These are phyloP conservation scores for Eunapius fragilis DNA, from an alignment of 37 sponge, comb jelly and placozoan species.

Conservation along the genomic window DNA sequence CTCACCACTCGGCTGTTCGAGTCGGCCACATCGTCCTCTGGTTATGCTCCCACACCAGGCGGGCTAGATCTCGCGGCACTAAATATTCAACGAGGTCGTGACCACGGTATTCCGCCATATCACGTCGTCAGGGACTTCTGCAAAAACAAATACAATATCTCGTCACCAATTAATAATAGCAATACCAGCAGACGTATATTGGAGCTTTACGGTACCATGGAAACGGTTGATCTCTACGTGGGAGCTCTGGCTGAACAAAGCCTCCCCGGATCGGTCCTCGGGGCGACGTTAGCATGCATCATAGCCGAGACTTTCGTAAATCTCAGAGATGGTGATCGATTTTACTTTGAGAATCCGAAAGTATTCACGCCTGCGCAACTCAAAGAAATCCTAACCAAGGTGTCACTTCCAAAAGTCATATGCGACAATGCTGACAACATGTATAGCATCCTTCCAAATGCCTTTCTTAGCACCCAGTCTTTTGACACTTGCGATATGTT, in stretches of 20 bases:
- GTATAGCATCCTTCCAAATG: constrained; percentile 56
- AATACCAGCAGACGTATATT: constrained; percentile 35
- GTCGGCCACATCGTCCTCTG: background rate
- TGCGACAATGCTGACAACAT: constrained; percentile 86
- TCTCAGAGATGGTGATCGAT: constrained; percentile 86
- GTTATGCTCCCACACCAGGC: background rate
- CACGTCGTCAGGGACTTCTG: constrained; percentile 66
- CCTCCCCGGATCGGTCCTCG: constrained; percentile 59
- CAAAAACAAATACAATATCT: background rate
- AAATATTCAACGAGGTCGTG: constrained; percentile 89
- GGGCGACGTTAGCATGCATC: constrained; percentile 93
- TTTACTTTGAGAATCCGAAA: constrained; percentile 71
- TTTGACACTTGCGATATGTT: background rate
- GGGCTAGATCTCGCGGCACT: constrained; percentile 75
- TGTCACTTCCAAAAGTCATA: constrained; percentile 67
- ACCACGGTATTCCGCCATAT: constrained; percentile 88
- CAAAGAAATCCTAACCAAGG: constrained; percentile 18
- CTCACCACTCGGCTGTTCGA: constrained; percentile 78
- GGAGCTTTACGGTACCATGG: constrained; percentile 55
- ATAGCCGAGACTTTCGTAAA: constrained; percentile 73
- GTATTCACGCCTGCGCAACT: constrained; percentile 75
- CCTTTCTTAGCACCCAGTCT: constrained; percentile 45
- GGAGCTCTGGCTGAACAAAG: constrained; percentile 85
- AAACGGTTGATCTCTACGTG: constrained; percentile 73
- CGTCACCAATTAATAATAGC: background rate